Evolutionary conservation across 2,113 vertebrate species (phyloP).

Genomic region (Xiphophorus maculatus): DNA sequence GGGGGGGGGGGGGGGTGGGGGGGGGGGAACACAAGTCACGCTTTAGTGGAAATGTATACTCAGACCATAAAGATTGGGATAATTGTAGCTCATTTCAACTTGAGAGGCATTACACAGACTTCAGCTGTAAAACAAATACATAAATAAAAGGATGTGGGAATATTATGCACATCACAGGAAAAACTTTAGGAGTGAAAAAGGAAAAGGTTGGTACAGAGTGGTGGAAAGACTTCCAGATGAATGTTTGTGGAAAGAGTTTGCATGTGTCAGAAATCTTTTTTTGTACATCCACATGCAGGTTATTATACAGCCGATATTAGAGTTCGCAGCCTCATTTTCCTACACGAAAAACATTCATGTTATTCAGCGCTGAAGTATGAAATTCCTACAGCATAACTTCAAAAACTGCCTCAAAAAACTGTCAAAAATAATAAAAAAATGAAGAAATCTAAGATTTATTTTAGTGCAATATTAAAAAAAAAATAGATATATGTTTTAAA

Average conservation of each 20-base stretch:
- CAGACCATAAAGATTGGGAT: conserved; percentile 68
- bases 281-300: neutral
- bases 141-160: conserved; percentile 42
- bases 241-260: conserved; percentile 30
- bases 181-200: neutral
- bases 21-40: conserved; percentile 57
- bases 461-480: too few species aligned
- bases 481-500: too few species aligned
- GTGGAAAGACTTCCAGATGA: conserved; percentile 45
- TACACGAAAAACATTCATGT: neutral
- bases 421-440: too few species aligned
- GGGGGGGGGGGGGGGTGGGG: too few species aligned
- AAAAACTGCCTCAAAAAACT: too few species aligned
- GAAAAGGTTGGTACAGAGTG: conserved; percentile 13
- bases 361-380: too few species aligned
- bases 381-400: too few species aligned
- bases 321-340: neutral
- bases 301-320: neutral
- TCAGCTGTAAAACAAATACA: conserved; percentile 24
- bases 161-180: conserved; percentile 56
- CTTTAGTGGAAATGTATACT: conserved; percentile 70
- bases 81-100: conserved; percentile 58
- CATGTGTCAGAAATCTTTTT: conserved; percentile 17
- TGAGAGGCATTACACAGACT: conserved; percentile 58
- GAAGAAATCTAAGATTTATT: too few species aligned